A percentile compares a stretch with the other conserved stretches of the same genome.
phyloP scores from a whole-genome alignment of 2,797 vertebrate species.

The Ispidina lecontei region DNA sequence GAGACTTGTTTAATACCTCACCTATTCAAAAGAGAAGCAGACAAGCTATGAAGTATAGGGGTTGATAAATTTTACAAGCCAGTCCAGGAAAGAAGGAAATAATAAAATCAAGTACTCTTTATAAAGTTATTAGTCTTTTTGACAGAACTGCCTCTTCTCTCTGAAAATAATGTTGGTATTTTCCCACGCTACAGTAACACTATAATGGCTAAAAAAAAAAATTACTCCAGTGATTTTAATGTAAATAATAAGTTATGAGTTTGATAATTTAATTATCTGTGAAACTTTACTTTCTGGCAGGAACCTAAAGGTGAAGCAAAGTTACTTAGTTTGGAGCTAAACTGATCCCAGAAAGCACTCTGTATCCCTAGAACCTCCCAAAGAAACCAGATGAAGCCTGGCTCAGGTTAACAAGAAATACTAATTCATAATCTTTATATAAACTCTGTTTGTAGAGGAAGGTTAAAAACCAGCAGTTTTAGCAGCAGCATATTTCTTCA shows the following conservation, averaged over 20 bases:
- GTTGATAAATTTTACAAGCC: neutral
- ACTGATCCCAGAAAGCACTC: neutral
- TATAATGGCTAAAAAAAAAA: constrained; percentile 8
- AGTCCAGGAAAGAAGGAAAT: neutral
- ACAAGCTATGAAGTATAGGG: neutral
- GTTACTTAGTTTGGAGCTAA: neutral
- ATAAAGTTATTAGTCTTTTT: neutral
- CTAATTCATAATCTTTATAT: neutral
- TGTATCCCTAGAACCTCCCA: neutral
- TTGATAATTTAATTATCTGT: constrained; percentile 9
- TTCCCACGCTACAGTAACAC: neutral
- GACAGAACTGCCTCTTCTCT: constrained; percentile 3
- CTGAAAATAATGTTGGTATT: neutral
- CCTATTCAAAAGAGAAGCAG: neutral
- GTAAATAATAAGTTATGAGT: neutral
- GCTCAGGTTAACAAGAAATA: neutral
- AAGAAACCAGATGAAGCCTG: neutral
- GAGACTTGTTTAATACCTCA: neutral
- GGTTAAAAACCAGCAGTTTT: neutral
- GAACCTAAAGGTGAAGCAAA: neutral
- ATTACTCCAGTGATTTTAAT: constrained; percentile 12
- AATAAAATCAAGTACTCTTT: neutral
- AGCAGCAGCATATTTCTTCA: neutral
- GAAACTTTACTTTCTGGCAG: neutral
- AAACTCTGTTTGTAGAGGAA: neutral